Evolutionary conservation across 2,797 vertebrate genomes (phyloP).

Genomic region (Heteromormyrus szaboi): DNA sequence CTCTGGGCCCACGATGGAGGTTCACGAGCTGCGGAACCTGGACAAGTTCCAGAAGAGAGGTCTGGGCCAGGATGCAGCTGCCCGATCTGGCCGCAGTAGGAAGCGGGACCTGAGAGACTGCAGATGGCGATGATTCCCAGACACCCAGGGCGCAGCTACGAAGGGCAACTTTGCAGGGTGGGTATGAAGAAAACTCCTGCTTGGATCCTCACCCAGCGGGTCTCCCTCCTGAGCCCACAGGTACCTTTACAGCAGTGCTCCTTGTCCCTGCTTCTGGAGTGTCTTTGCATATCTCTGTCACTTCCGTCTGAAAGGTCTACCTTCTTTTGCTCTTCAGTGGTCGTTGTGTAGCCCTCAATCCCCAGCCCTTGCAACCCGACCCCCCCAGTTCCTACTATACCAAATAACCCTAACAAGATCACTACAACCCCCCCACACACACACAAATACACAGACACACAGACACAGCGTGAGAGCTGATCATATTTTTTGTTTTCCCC

Average conservation of each 20-base stretch:
- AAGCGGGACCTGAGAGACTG: conserved; percentile 44
- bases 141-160: background rate
- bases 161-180: conserved; percentile 9
- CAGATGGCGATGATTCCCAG: conserved; percentile 50
- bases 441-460: background rate
- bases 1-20: conserved; percentile 47
- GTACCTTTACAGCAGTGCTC: background rate
- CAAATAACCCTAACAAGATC: background rate
- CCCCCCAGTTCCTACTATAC: background rate
- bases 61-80: conserved; percentile 47
- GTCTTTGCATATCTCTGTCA: background rate
- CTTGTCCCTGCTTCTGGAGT: background rate
- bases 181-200: background rate
- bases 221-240: background rate
- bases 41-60: conserved; percentile 51
- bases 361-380: background rate
- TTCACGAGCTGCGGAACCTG: conserved; percentile 56
- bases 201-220: too few species aligned
- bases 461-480: background rate
- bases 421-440: background rate
- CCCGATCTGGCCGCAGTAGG: conserved; percentile 43
- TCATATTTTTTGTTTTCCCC: conserved; percentile 4
- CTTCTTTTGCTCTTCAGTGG: background rate
- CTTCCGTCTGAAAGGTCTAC: background rate
- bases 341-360: background rate